Evolutionary conservation across 2,888 invertebrate species (phyloP), one percentile per base, ranked within the genome.

Genomic region (Laspeyria flexula): DNA sequence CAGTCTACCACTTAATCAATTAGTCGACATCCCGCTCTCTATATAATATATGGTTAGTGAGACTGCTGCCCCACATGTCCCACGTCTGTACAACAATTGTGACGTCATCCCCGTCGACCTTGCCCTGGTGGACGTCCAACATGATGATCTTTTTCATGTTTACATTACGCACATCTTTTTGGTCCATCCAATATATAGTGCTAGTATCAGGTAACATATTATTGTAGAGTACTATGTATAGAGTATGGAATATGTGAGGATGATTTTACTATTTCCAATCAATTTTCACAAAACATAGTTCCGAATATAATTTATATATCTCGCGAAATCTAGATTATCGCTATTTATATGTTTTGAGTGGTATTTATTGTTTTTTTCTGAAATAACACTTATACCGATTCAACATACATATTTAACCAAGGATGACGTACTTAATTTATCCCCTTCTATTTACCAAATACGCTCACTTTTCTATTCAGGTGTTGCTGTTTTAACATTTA

Each of bases 101-200:
- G 88, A 90, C 88, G 89, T 90, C 89, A 90, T 54, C 62, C 54
- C 43, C 43, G 54, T 44, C 75, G 86, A 82, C 90, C 90, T 90
- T 86, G 87, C 63, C 69, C 52, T 71, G 88, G 87, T 78, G 69
- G 66, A 71, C 60, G 48, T 55, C 73, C 75, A 71, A 75, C 75
- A 81, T 72, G 72, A 72, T 75, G 75, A 73, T 77, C 75, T 81
- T 70, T 79, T 79, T 73, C 77, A 77, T 81, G 79, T 83, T 80
- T 80, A 82, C 81, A 83, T 80, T 80, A 82, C 81, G 76, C 73
- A 75, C 78, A 79, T 10, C 9, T 0, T 79, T 80, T 75, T 71
- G 77, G 69, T 68, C 63, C 9, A 39, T 15, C 15, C 27, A 13
- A 7, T 39, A 23, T 31, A 15, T n/a, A 16, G 15, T 21, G 21